Percentiles rank a stretch among this genome's conserved stretches.
Conservation (phyloP, 2,113 vertebrate species). For the Myocastor coypus region DNA sequence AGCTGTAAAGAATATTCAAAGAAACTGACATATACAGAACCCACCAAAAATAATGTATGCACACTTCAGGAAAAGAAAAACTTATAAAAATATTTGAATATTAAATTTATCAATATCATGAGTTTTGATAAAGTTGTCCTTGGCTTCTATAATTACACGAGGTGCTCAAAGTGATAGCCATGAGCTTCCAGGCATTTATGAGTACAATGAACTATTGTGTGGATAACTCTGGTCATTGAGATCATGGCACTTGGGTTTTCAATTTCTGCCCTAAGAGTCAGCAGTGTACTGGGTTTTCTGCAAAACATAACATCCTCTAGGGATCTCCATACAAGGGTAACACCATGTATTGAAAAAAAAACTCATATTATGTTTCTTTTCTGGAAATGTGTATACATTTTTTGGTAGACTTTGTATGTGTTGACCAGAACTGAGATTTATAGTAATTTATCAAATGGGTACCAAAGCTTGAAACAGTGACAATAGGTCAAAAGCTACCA, state of each 20-base stretch:
- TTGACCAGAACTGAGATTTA: conserved; percentile 15
- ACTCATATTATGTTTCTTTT: neutral
- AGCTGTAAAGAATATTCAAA: conserved; percentile 47
- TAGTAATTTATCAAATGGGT: conserved; percentile 9
- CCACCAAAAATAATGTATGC: neutral
- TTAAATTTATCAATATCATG: neutral
- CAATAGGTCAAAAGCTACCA: neutral
- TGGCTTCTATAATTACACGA: neutral
- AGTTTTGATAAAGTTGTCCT: neutral
- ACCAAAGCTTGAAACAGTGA: conserved; percentile 23
- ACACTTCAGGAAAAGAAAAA: neutral
- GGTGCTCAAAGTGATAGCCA: neutral
- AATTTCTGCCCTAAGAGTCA: neutral
- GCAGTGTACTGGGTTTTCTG: neutral
- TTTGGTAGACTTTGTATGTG: neutral
- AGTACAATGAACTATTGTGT: neutral
- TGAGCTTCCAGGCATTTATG: neutral
- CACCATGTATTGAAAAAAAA: neutral
- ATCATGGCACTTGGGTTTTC: neutral
- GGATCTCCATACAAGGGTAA: neutral
- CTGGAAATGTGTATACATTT: neutral
- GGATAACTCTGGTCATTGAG: neutral
- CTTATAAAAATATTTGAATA: neutral
- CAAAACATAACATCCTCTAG: neutral
- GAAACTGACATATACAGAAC: neutral